These are phyloP conservation scores for Gastrophysa polygoni DNA, from an alignment of 2,888 invertebrate species.

Conservation along the genomic window DNA sequence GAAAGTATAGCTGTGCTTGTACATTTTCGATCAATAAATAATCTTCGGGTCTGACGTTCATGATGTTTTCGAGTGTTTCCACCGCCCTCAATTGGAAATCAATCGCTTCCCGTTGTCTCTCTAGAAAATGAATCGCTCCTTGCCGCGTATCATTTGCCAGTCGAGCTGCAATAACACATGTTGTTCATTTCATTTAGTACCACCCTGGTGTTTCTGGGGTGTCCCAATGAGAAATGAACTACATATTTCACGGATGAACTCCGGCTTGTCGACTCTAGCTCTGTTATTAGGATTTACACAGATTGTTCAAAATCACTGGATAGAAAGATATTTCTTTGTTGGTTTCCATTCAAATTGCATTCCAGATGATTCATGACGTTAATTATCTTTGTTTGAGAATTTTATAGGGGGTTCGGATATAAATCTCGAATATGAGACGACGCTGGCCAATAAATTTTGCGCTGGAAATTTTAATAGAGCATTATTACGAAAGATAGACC, in stretches of 20 bases:
- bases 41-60: too few relatives aligned
- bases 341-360: conserved; percentile 24
- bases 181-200: conserved; percentile 33
- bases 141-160: conserved; percentile 12
- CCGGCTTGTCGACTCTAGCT: conserved; percentile 34
- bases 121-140: too few relatives aligned
- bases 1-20: too few relatives aligned
- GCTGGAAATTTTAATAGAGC: conserved; percentile 11
- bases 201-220: conserved; percentile 19
- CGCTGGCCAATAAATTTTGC: conserved; percentile 10
- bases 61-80: too few relatives aligned
- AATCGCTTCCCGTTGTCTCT: too few relatives aligned
- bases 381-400: conserved; percentile 21
- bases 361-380: conserved; percentile 22
- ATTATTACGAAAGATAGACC: conserved; percentile 1
- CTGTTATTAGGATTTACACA: conserved; percentile 39
- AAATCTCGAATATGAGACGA: conserved; percentile 17
- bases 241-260: conserved; percentile 46
- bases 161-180: conserved; percentile 16
- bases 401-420: conserved; percentile 9
- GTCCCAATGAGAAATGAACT: conserved; percentile 44
- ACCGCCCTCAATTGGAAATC: too few relatives aligned
- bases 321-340: conserved; percentile 31
- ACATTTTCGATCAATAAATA: too few relatives aligned
- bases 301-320: conserved; percentile 38